A percentile compares a stretch with the other conserved stretches of the same genome.
phyloP scores from a whole-genome alignment of 1,140 invertebrate genomes.

The Bombyx mori region DNA sequence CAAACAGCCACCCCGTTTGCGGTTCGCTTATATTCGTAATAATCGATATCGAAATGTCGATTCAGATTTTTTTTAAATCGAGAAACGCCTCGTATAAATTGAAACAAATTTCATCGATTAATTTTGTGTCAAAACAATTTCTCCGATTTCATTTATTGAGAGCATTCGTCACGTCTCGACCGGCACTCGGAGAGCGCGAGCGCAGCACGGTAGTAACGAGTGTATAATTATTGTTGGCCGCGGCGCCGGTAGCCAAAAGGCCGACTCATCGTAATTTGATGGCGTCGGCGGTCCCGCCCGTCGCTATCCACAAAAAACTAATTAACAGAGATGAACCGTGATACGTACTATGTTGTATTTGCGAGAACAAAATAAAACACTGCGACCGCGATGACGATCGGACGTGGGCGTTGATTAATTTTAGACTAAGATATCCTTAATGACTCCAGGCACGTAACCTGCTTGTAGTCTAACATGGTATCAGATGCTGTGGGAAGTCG shows the following conservation, averaged over 20 bases:
- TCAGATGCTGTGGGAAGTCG: too few relatives aligned
- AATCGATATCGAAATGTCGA: too few relatives aligned
- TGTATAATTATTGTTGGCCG: conserved; percentile 61
- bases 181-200: conserved; percentile 14
- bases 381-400: conserved; percentile 14
- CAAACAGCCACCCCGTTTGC: too few relatives aligned
- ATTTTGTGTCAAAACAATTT: conserved; percentile 40
- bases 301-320: conserved; percentile 59
- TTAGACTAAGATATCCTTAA: too few relatives aligned
- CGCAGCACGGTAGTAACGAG: conserved; percentile 66
- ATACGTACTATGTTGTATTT: conserved; percentile 40
- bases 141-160: conserved; percentile 32
- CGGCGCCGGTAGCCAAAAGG: conserved; percentile 63
- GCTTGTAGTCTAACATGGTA: too few relatives aligned
- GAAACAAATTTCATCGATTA: conserved; percentile 9
- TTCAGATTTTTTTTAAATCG: too few relatives aligned
- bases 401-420: too few relatives aligned
- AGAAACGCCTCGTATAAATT: too few relatives aligned
- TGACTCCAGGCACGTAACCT: too few relatives aligned
- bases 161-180: conserved; percentile 24
- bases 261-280: conserved; percentile 70
- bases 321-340: conserved; percentile 59
- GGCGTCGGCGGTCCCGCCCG: conserved; percentile 54
- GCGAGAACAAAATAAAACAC: conserved; percentile 42
- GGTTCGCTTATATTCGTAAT: too few relatives aligned